Evolutionary conservation across 2,797 vertebrate genomes (phyloP).

Genomic region (Falco columbarius): DNA sequence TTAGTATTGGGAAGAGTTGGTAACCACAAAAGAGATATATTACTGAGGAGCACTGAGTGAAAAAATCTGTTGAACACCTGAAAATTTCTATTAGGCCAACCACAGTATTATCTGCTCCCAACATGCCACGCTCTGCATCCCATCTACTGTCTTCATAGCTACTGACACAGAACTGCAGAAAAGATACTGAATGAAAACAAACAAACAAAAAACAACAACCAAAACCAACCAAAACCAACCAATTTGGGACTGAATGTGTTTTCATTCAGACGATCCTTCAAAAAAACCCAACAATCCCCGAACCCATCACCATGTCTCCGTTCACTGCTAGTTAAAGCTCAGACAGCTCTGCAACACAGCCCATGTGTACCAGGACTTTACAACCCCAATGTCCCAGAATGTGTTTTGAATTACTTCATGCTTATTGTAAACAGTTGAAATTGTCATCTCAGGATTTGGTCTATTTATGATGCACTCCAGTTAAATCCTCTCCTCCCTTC

Average conservation of each 20-base stretch:
- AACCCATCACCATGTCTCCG: background rate
- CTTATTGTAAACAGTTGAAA: constrained; percentile 41
- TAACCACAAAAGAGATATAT: background rate
- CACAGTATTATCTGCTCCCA: background rate
- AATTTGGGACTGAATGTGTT: background rate
- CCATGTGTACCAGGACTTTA: background rate
- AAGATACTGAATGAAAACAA: background rate
- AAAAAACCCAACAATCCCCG: background rate
- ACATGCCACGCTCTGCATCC: accelerated
- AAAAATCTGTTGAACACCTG: constrained; percentile 22
- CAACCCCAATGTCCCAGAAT: background rate
- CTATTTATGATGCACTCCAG: constrained; percentile 1
- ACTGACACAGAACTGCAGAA: background rate
- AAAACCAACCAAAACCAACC: background rate
- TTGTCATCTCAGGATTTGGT: constrained; percentile 32
- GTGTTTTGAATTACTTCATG: constrained; percentile 27
- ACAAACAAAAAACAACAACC: background rate
- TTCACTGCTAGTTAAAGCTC: background rate
- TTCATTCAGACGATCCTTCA: background rate
- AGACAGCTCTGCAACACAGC: background rate
- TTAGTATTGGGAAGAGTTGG: background rate
- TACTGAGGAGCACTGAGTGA: background rate
- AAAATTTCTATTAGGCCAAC: background rate
- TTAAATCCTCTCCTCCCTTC: background rate
- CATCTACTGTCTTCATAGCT: background rate